Evolutionary conservation across 2,888 invertebrate species (phyloP).

Genomic region (Agrilus mali): DNA sequence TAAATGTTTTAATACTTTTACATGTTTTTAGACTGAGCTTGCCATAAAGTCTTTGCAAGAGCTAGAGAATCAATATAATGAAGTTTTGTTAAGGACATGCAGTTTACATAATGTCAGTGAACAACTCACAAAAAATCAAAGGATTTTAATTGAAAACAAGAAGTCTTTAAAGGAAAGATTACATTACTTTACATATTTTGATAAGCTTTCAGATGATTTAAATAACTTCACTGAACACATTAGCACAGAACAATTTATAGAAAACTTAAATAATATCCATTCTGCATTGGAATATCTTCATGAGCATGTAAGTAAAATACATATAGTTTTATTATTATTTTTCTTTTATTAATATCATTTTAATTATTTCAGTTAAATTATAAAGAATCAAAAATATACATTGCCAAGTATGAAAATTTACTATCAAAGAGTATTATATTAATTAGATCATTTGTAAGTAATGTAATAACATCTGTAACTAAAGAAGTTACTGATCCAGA

Average conservation of each 20-base stretch:
- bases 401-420: constrained; percentile 75
- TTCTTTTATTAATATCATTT: constrained; percentile 8
- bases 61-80: constrained; percentile 65
- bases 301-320: constrained; percentile 51
- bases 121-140: constrained; percentile 80
- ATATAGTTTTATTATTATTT: not conserved
- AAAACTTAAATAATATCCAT: constrained; percentile 72
- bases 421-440: constrained; percentile 67
- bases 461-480: constrained; percentile 65
- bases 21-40: constrained; percentile 15
- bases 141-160: constrained; percentile 64
- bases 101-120: constrained; percentile 86
- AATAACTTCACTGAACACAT: constrained; percentile 21
- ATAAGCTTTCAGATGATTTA: constrained; percentile 22
- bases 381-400: constrained; percentile 73
- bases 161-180: constrained; percentile 68
- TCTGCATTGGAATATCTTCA: constrained; percentile 76
- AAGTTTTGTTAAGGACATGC: constrained; percentile 86
- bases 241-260: constrained; percentile 66
- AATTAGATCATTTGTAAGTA: constrained; percentile 66
- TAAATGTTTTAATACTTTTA: not conserved
- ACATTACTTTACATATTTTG: constrained; percentile 72
- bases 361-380: constrained; percentile 49
- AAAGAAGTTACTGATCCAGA: constrained; percentile 49
- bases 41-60: constrained; percentile 53